phyloP scores from a whole-genome alignment of 1,140 invertebrate species.

The Hylaeus volcanicus region DNA sequence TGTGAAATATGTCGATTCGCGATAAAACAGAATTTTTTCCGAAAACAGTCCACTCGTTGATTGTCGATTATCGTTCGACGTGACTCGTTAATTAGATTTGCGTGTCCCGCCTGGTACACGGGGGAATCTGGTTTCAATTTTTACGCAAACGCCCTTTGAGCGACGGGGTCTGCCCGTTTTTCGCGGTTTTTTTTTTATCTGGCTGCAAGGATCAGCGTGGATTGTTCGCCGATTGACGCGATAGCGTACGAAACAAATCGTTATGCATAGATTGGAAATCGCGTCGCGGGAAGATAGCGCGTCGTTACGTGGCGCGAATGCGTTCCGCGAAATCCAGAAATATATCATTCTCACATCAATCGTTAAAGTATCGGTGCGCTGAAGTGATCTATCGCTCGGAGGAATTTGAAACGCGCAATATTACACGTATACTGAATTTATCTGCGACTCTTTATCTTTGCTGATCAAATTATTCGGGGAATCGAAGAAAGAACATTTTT shows the following conservation, averaged over 20 bases:
- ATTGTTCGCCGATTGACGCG: slow-evolving; percentile 15
- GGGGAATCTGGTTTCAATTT: slow-evolving; percentile 41
- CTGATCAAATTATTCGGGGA: too few species aligned
- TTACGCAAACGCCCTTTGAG: slow-evolving; percentile 21
- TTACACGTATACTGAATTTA: not conserved
- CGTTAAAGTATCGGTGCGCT: not conserved
- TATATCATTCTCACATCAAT: not conserved
- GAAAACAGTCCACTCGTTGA: slow-evolving; percentile 1
- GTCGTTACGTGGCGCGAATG: not conserved
- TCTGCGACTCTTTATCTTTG: too few species aligned
- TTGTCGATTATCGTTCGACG: slow-evolving; percentile 21
- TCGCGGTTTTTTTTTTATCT: not conserved
- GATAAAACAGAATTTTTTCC: not conserved
- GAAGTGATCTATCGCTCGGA: not conserved
- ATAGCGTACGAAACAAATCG: slow-evolving; percentile 30
- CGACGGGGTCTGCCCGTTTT: not conserved
- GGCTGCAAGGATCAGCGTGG: not conserved
- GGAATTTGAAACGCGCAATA: not conserved
- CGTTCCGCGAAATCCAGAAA: slow-evolving; percentile 28
- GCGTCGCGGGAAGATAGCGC: slow-evolving; percentile 15
- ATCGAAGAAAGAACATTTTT: too few species aligned
- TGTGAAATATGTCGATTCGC: too few species aligned
- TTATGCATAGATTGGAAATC: slow-evolving; percentile 13
- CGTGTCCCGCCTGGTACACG: not conserved
- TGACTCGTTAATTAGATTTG: slow-evolving; percentile 35